phyloP scores from a whole-genome alignment of 1,140 invertebrate species.

The Drosophila pseudoobscura region DNA sequence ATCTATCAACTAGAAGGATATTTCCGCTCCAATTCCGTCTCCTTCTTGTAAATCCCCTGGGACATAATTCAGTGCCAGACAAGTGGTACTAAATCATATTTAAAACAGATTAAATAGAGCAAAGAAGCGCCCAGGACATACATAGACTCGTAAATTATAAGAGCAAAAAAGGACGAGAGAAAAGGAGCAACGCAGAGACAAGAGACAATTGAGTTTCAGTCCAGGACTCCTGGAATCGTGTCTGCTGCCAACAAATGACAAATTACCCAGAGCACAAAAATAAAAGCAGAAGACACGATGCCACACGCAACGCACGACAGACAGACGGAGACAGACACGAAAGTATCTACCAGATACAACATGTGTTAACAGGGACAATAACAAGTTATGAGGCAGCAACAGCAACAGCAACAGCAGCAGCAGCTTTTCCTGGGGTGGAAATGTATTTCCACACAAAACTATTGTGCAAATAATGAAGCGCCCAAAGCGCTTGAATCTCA shows the following conservation, averaged over 20 bases:
- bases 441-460: slow-evolving; percentile 73
- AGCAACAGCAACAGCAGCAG: slow-evolving; percentile 1
- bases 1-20: slow-evolving; percentile 17
- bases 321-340: slow-evolving; percentile 10
- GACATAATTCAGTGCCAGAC: slow-evolving; percentile 42
- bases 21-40: slow-evolving; percentile 1
- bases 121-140: slow-evolving; percentile 15
- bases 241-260: slow-evolving; percentile 58
- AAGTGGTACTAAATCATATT: slow-evolving; percentile 64
- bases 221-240: slow-evolving; percentile 6
- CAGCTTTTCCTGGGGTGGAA: slow-evolving; percentile 33
- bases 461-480: slow-evolving; percentile 67
- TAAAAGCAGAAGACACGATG: slow-evolving; percentile 17
- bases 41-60: slow-evolving; percentile 3
- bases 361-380: slow-evolving; percentile 77
- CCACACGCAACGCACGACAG: slow-evolving; percentile 19
- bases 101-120: slow-evolving; percentile 61
- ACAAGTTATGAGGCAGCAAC: slow-evolving; percentile 62
- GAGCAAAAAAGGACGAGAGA: slow-evolving; percentile 3
- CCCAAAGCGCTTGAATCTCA: slow-evolving; percentile 14
- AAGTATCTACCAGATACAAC: slow-evolving; percentile 70
- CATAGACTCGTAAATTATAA: slow-evolving; percentile 63
- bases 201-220: slow-evolving; percentile 6
- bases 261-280: slow-evolving; percentile 58
- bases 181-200: slow-evolving; percentile 17